Conservation (phyloP, 2,888 invertebrate genomes). For the Dusona sp. region DNA sequence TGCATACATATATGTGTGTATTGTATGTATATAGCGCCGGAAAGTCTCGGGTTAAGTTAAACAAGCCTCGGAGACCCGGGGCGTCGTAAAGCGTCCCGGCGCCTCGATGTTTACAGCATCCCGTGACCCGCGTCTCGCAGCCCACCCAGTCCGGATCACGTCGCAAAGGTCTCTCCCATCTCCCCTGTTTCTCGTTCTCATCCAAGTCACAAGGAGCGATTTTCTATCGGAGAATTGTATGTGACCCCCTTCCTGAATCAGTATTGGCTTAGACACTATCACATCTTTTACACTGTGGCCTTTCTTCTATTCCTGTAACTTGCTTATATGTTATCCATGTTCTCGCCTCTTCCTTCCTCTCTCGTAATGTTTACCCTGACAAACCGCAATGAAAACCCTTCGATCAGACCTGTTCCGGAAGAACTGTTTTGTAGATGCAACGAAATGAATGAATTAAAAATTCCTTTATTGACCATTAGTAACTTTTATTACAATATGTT, state of each 20-base stretch:
- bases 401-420: slow-evolving; percentile 17
- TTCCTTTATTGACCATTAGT: not conserved
- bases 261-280: slow-evolving; percentile 1
- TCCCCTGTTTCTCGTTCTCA: slow-evolving; percentile 41
- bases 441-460: not conserved
- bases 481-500: not conserved
- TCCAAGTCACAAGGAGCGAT: slow-evolving; percentile 35
- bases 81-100: slow-evolving; percentile 86
- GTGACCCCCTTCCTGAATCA: not conserved
- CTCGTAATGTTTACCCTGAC: slow-evolving; percentile 41
- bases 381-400: slow-evolving; percentile 64
- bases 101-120: slow-evolving; percentile 86
- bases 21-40: slow-evolving; percentile 72
- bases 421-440: not conserved
- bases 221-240: slow-evolving; percentile 38
- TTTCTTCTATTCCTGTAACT: slow-evolving; percentile 59
- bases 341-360: not conserved
- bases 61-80: slow-evolving; percentile 76
- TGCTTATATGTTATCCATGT: not conserved
- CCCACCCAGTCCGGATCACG: slow-evolving; percentile 70
- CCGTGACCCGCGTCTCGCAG: slow-evolving; percentile 76
- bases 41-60: slow-evolving; percentile 80
- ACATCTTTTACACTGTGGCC: not conserved
- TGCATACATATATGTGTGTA: slow-evolving; percentile 1
- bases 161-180: slow-evolving; percentile 55